Conservation (phyloP, 2,113 vertebrate genomes). For the Morone saxatilis region DNA sequence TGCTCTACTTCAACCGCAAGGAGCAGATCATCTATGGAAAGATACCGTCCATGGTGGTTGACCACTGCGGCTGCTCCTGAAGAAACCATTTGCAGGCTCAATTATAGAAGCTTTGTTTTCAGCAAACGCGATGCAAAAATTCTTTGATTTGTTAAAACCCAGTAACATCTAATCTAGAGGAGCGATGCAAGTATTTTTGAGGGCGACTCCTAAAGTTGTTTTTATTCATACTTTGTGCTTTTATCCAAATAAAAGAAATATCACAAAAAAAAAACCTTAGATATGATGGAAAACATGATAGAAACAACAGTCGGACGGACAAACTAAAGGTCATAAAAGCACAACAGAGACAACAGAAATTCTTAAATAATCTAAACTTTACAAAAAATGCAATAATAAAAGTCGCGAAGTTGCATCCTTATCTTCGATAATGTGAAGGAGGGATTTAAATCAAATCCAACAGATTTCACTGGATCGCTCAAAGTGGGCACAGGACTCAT, state of each 20-base stretch:
- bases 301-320: too few species aligned
- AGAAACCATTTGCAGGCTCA: neutral
- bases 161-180: neutral
- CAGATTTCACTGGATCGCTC: too few species aligned
- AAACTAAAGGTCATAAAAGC: neutral
- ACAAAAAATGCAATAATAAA: too few species aligned
- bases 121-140: neutral
- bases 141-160: neutral
- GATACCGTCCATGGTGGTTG: constrained; percentile 98
- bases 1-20: constrained; percentile 98
- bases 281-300: neutral
- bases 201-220: neutral
- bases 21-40: constrained; percentile 99
- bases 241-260: neutral
- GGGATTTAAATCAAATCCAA: too few species aligned
- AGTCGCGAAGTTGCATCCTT: too few species aligned
- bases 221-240: neutral
- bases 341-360: neutral
- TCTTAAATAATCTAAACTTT: neutral
- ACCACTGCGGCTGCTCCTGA: constrained; percentile 98
- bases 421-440: too few species aligned
- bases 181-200: neutral
- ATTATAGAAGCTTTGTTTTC: neutral
- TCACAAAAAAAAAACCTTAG: neutral
- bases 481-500: too few species aligned